Base-by-base conservation (phyloP, 53 echinoderm and acorn worm genomes). In the Astropecten irregularis region DNA sequence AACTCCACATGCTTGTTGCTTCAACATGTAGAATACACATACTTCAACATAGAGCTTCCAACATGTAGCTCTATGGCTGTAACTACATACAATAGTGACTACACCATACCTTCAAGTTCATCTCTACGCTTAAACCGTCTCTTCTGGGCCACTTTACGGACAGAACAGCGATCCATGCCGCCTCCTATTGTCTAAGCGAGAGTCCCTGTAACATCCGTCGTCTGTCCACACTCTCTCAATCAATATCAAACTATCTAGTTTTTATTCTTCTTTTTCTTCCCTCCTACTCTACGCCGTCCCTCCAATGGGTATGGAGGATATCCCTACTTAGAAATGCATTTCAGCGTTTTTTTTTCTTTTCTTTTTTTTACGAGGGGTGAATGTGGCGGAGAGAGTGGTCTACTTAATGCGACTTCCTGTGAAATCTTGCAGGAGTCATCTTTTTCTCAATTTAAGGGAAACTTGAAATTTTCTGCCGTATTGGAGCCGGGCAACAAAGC, bases 391-490 rank as follows among this genome's bases (percentile, higher is more conserved):
- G 42, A 11, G 42, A 11, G 42, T 6, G 42, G 42, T 42, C 36
- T 46, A 79, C 42, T 79, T 79, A 79, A 79, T 79, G 46, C 7
- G 13, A 79, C 79, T 79, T 79, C 79, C 79, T 79, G 79, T 48
- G 13, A 14, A 79, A 33, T 76, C 58, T 35, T 57, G 40, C 32
- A 3, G 61, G 15, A 79, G 47, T 79, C 79, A 79, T 47, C 40
- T 58, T 57, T 28, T 54, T 19, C 33, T 51, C 51, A 35, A 36
- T n/a, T n/a, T n/a, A n/a, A n/a, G n/a, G n/a, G n/a, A n/a, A n/a
- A n/a, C n/a, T n/a, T n/a, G n/a, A n/a, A n/a, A n/a, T n/a, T n/a
- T n/a, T n/a, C n/a, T n/a, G n/a, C n/a, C n/a, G n/a, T n/a, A n/a
- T n/a, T n/a, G n/a, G n/a, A n/a, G n/a, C n/a, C n/a, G n/a, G n/a